Conservation (phyloP, 2,797 vertebrate genomes). For the Characodon lateralis region DNA sequence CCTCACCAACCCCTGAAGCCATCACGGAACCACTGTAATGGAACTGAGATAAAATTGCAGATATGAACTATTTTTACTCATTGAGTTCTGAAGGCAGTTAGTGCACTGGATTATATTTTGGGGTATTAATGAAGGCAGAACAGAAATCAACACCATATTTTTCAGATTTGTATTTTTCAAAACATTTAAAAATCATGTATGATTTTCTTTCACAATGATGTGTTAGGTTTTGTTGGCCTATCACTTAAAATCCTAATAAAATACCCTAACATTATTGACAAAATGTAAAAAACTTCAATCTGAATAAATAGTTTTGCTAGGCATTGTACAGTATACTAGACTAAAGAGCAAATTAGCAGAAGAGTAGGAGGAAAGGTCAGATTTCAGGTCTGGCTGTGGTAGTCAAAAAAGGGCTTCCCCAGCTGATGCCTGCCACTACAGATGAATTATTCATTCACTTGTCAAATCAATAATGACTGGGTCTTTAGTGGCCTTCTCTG, state of each 20-base stretch:
- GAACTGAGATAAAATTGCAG: not conserved
- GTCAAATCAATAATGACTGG: conserved; percentile 80
- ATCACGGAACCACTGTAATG: not conserved
- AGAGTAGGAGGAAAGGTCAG: conserved; percentile 44
- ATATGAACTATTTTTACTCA: not conserved
- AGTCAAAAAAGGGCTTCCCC: conserved; percentile 54
- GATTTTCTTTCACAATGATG: not conserved
- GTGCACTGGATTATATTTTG: not conserved
- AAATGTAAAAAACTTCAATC: not conserved
- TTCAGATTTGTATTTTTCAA: not conserved
- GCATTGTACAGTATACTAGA: conserved; percentile 22
- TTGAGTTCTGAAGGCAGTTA: not conserved
- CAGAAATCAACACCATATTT: not conserved
- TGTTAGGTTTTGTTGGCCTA: not conserved
- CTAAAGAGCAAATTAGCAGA: conserved; percentile 37
- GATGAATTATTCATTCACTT: conserved; percentile 82
- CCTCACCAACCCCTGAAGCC: not conserved
- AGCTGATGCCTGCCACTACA: conserved; percentile 76
- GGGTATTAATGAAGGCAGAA: not conserved
- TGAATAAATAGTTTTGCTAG: not conserved
- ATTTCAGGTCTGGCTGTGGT: conserved; percentile 44
- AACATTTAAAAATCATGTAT: not conserved
- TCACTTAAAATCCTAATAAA: not conserved
- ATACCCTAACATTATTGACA: not conserved
- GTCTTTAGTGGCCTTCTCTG: conserved; percentile 74